Percentiles rank a stretch among this genome's conserved stretches.
phyloP scores from a whole-genome alignment of 1,140 invertebrate species.

The Anadara kagoshimensis region DNA sequence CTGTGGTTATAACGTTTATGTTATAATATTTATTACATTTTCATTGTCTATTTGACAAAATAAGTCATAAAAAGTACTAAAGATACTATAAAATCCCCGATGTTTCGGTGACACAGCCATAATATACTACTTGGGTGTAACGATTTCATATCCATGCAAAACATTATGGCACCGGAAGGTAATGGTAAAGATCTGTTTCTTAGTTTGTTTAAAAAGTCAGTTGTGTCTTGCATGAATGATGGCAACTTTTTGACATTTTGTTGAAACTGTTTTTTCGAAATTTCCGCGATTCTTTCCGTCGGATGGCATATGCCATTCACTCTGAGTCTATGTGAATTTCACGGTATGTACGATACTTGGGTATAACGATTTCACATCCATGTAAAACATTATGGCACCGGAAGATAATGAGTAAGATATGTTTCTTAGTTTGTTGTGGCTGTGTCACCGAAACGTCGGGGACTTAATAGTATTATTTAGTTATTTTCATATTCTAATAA shows the following conservation, averaged over 20 bases:
- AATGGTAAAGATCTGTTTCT: not conserved
- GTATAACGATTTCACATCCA: constrained; percentile 17
- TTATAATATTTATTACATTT: too few relatives aligned
- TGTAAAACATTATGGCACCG: constrained; percentile 7
- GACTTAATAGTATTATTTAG: too few relatives aligned
- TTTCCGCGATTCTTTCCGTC: constrained; percentile 25
- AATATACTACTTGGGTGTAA: constrained; percentile 17
- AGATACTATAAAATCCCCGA: too few relatives aligned
- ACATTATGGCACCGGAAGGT: not conserved
- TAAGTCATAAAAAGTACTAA: too few relatives aligned
- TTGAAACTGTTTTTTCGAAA: constrained; percentile 11
- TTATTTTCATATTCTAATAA: too few relatives aligned
- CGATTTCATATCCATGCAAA: constrained; percentile 16
- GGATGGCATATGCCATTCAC: constrained; percentile 8
- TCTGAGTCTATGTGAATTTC: too few relatives aligned
- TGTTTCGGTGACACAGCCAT: too few relatives aligned
- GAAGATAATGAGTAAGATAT: not conserved
- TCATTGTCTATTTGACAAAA: too few relatives aligned
- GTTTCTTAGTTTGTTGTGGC: constrained; percentile 11
- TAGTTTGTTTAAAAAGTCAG: constrained; percentile 17
- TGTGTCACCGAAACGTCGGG: too few relatives aligned
- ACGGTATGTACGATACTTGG: too few relatives aligned
- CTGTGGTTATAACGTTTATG: too few relatives aligned
- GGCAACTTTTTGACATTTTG: constrained; percentile 1
- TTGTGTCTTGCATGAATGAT: constrained; percentile 19